Evolutionary conservation across 2,113 vertebrate genomes (phyloP), one percentile per base, ranked within the genome.

Genomic region (Aldabrachelys gigantea): DNA sequence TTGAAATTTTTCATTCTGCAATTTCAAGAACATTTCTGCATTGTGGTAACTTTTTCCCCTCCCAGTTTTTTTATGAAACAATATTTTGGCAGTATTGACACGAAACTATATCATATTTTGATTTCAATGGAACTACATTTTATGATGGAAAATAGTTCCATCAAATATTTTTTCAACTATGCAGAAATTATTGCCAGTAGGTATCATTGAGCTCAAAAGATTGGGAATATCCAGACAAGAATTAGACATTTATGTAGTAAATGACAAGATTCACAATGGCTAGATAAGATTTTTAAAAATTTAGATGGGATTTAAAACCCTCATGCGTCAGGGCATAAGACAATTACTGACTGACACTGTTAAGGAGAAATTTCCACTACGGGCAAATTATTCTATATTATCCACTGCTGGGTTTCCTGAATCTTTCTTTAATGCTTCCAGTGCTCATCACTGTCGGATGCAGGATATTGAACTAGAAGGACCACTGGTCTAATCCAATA

Each of bases 381-480:
- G 41, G 75, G 44, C 75, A 78, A 13, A 78, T 47, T 47, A 47
- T 78, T 78, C 22, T 47, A 22, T 78, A 78, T 29, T 44, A 78
- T 47, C 22, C 84, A 62, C 3, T 87, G 52, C 0, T 0, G 82
- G 8, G 8, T 6, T 90, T 35, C 25, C 72, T 85, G 84, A 93
- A 87, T 52, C 10, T 93, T 80, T 90, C 27, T 89, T 57, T 75
- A 7, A 22, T 79, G 4, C 76, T 50, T n/a, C 50, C 87, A 5
- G 22, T 57, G 84, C 84, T 85, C 53, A 90, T 6, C 75, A 47
- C 75, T 76, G 35, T 72, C 47, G 25, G 10, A 76, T 76, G 44
- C 80, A 93, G 53, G 93, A 50, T 12, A 69, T 8, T 5, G 29
- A 88, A 53, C 62, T 85, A 44, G 82, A 44, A 76, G 22, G 41